Evolutionary conservation across 2,113 vertebrate species (phyloP).

Genomic region (Ctenomys sociabilis): DNA sequence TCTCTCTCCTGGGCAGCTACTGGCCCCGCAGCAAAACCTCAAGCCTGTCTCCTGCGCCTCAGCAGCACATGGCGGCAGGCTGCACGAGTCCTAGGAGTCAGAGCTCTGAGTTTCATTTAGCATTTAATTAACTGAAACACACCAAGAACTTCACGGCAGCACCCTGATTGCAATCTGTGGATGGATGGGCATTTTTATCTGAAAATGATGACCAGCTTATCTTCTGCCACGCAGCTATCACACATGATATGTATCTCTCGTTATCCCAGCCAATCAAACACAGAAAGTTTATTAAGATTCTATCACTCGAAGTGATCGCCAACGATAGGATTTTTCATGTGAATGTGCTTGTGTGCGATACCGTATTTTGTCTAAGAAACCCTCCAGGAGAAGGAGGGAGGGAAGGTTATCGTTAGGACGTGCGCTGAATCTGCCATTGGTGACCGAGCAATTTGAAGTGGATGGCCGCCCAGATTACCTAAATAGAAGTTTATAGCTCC

Average conservation of each 20-base stretch:
- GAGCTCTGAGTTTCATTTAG: constrained; percentile 81
- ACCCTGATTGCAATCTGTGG: constrained; percentile 86
- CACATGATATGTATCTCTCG: constrained; percentile 84
- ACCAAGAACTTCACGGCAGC: constrained; percentile 80
- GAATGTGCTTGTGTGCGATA: constrained; percentile 75
- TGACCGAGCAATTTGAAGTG: not conserved
- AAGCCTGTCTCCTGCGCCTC: not conserved
- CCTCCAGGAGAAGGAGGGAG: constrained; percentile 64
- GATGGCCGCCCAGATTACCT: not conserved
- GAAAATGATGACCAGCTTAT: constrained; percentile 88
- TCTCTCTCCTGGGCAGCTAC: constrained; percentile 55
- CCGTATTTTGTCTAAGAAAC: constrained; percentile 80
- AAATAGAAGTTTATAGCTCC: not conserved
- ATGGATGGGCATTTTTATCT: constrained; percentile 87
- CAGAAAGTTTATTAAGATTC: constrained; percentile 89
- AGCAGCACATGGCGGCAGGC: not conserved
- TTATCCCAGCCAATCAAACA: constrained; percentile 87
- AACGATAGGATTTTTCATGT: constrained; percentile 82
- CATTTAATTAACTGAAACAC: constrained; percentile 86
- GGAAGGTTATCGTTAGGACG: constrained; percentile 73
- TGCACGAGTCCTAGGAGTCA: constrained; percentile 27
- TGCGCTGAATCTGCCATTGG: not conserved
- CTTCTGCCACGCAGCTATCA: constrained; percentile 82
- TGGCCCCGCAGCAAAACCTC: not conserved
- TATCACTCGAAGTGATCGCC: constrained; percentile 84